phyloP scores from a whole-genome alignment of 2,797 vertebrate genomes.

The Cephalopachus bancanus region DNA sequence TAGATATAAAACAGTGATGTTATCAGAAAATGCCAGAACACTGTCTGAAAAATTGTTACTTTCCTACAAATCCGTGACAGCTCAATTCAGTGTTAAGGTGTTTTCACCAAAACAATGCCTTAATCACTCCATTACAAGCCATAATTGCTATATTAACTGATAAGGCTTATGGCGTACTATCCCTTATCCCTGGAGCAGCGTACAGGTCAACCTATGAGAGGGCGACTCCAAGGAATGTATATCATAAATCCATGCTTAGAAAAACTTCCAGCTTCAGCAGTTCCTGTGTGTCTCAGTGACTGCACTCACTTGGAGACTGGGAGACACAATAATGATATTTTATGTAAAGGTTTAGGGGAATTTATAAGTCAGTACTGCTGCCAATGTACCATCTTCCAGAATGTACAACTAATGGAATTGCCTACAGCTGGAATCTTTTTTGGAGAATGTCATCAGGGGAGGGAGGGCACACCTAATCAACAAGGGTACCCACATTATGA shows the following conservation, averaged over 20 bases:
- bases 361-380: background rate
- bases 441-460: background rate
- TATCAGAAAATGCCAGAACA: constrained; percentile 73
- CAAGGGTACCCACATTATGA: too few species aligned
- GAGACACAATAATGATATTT: background rate
- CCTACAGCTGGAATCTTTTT: background rate
- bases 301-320: background rate
- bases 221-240: background rate
- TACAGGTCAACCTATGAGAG: constrained; percentile 13
- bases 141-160: constrained; percentile 69
- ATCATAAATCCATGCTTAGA: constrained; percentile 58
- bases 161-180: constrained; percentile 33
- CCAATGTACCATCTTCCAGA: background rate
- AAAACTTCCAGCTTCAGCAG: constrained; percentile 41
- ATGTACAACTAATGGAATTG: background rate
- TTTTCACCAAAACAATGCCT: constrained; percentile 67
- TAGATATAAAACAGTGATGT: constrained; percentile 56
- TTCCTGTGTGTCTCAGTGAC: background rate
- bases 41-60: constrained; percentile 66
- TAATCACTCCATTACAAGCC: constrained; percentile 72
- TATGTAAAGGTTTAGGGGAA: background rate
- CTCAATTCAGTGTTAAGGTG: constrained; percentile 62
- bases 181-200: constrained; percentile 43
- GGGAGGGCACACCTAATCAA: too few species aligned
- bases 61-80: constrained; percentile 74